These are phyloP conservation scores for Aphidius colemani DNA, from an alignment of 2,888 invertebrate genomes.

Conservation along the genomic window DNA sequence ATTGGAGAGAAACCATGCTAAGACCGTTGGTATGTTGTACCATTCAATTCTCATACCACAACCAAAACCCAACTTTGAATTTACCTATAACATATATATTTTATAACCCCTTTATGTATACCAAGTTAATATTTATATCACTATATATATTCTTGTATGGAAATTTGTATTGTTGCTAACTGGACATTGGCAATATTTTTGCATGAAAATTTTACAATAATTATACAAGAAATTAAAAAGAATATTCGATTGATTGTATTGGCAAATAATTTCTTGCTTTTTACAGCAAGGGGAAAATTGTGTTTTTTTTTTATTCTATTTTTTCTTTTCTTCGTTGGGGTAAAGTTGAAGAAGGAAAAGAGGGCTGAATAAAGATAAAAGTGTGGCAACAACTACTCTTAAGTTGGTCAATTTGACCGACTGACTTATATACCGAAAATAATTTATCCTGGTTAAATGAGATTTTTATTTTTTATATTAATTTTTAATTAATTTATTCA, in stretches of 20 bases:
- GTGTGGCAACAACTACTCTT: no score
- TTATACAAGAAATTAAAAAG: no score
- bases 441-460: no score
- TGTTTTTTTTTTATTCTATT: background rate
- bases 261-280: background rate
- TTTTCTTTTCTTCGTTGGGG: background rate
- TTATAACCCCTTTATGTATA: constrained; percentile 43
- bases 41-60: constrained; percentile 49
- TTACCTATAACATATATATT: constrained; percentile 31
- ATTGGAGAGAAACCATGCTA: constrained; percentile 51
- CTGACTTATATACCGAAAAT: constrained; percentile 17
- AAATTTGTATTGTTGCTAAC: constrained; percentile 33
- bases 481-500: no score
- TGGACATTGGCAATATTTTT: background rate
- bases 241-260: background rate
- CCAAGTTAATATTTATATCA: constrained; percentile 29
- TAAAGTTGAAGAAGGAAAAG: background rate
- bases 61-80: constrained; percentile 38
- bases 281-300: background rate
- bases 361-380: background rate
- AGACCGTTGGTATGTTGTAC: constrained; percentile 55
- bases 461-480: no score
- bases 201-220: no score
- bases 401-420: constrained; percentile 18
- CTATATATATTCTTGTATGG: constrained; percentile 24